These are phyloP conservation scores for Serinus canaria DNA, from an alignment of 2,113 vertebrate genomes.

Conservation along the genomic window DNA sequence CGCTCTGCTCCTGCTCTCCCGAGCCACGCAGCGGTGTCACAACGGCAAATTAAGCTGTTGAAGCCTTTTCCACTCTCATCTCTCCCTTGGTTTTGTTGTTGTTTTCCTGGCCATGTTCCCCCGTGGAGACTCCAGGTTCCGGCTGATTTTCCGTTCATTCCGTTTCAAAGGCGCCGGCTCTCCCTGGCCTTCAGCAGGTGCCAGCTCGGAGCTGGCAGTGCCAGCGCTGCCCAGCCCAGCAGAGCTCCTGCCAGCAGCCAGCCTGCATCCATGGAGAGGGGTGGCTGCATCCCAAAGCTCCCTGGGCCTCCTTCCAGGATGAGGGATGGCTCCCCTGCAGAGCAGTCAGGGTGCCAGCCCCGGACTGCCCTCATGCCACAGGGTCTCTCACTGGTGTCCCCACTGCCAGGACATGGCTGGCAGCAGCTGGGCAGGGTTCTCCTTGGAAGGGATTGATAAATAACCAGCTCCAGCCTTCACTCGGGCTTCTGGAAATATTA, in stretches of 20 bases:
- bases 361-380: rapidly evolving
- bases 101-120: not conserved
- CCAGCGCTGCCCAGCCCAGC: not conserved
- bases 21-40: not conserved
- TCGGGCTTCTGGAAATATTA: not conserved
- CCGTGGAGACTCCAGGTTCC: not conserved
- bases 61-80: not conserved
- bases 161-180: not conserved
- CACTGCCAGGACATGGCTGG: not conserved
- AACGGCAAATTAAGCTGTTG: not conserved
- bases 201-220: constrained; percentile 6
- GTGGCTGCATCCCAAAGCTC: not conserved
- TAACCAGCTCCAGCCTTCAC: not conserved
- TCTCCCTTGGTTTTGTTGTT: not conserved
- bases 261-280: not conserved
- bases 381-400: not conserved
- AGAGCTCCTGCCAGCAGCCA: not conserved
- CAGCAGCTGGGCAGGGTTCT: not conserved
- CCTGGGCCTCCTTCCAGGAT: not conserved
- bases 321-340: not conserved
- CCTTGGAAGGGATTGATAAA: not conserved
- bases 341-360: not conserved
- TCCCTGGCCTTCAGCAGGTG: constrained; percentile 15
- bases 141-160: not conserved
- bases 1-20: not conserved